These are phyloP conservation scores for Micrastur ruficollis DNA, from an alignment of 2,797 vertebrate genomes.

Conservation along the genomic window DNA sequence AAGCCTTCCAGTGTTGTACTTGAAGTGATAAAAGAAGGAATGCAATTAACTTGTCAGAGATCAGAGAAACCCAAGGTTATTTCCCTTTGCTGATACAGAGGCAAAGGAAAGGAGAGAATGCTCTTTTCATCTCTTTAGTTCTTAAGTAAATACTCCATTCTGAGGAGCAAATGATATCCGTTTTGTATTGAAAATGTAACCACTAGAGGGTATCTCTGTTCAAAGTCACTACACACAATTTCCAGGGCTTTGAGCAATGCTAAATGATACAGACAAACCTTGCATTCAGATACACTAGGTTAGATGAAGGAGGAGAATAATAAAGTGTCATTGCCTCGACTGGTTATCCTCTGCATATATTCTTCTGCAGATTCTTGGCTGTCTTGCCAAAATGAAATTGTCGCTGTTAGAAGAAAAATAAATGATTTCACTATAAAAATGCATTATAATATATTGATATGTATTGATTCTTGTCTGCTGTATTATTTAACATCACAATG, in stretches of 20 bases:
- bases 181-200: constrained; percentile 42
- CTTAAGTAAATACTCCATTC: constrained; percentile 23
- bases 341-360: neutral
- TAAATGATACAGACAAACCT: neutral
- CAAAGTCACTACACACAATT: neutral
- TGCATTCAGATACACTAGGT: neutral
- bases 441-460: constrained; percentile 38
- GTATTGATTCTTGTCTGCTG: constrained; percentile 8
- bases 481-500: constrained; percentile 1
- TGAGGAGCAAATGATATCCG: neutral
- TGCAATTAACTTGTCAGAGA: neutral
- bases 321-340: neutral
- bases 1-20: neutral
- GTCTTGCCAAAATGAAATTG: constrained; percentile 4
- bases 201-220: constrained; percentile 67
- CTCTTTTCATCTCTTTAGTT: neutral
- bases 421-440: constrained; percentile 17
- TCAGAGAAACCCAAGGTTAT: neutral
- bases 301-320: neutral
- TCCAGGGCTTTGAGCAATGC: neutral
- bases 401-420: constrained; percentile 4
- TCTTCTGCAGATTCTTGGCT: neutral
- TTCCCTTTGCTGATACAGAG: neutral
- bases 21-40: constrained; percentile 26
- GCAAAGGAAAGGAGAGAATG: neutral